These are phyloP conservation scores for Xiphorhynchus erythropygius DNA, from an alignment of 2,797 vertebrate genomes.

Conservation along the genomic window DNA sequence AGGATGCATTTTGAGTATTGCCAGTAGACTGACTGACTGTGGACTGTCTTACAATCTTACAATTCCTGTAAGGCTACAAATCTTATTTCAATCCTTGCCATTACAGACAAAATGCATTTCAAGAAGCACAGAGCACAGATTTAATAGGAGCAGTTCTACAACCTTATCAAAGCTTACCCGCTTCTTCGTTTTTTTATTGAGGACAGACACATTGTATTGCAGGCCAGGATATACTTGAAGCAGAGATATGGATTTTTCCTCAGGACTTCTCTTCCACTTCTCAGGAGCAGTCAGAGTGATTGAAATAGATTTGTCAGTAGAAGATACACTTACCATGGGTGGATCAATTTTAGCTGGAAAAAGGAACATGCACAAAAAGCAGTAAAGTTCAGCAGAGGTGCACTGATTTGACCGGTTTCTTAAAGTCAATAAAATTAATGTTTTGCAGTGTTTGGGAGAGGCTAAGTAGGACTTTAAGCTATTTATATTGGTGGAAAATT, in stretches of 20 bases:
- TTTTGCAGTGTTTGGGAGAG: background rate
- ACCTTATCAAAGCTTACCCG: conserved; percentile 58
- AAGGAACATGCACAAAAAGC: background rate
- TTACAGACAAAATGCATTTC: background rate
- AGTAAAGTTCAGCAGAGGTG: background rate
- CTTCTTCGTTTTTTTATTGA: conserved; percentile 69
- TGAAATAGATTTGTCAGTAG: conserved; percentile 72
- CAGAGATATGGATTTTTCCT: conserved; percentile 56
- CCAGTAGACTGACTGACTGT: background rate
- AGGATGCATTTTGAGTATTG: background rate
- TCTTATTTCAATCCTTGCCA: background rate
- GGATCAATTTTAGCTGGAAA: conserved; percentile 76
- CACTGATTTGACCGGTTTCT: background rate
- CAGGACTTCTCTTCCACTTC: conserved; percentile 73
- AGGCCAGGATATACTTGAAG: conserved; percentile 70
- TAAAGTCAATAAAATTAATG: background rate
- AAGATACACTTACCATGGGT: conserved; percentile 65
- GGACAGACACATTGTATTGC: conserved; percentile 72
- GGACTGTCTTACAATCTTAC: background rate
- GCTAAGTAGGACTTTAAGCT: background rate
- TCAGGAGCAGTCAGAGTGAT: conserved; percentile 70
- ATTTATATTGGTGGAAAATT: background rate
- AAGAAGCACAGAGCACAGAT: background rate
- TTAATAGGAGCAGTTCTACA: background rate
- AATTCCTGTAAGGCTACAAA: background rate